phyloP scores from a whole-genome alignment of 2,113 vertebrate genomes.

The Corvus moneduloides region DNA sequence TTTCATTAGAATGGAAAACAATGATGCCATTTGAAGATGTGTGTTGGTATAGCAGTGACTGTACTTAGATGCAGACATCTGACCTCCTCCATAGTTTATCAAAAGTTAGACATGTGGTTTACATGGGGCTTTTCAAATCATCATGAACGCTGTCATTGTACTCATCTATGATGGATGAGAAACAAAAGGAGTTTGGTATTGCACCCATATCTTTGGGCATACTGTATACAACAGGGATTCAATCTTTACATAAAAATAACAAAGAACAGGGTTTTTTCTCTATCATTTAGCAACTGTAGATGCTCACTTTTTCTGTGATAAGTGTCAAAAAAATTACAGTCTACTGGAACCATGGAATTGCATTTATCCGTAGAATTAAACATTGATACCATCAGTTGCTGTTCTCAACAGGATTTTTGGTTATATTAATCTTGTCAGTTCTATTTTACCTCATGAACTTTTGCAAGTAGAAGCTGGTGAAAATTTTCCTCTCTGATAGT shows the following conservation, averaged over 20 bases:
- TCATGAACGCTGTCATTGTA: background rate
- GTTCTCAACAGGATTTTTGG: background rate
- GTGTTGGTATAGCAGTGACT: background rate
- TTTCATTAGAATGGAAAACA: background rate
- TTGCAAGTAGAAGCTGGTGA: background rate
- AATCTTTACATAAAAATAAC: background rate
- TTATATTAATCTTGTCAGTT: background rate
- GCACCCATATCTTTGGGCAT: background rate
- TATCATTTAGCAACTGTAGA: background rate
- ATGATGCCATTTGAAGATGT: accelerated
- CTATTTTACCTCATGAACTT: background rate
- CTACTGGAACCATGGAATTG: background rate
- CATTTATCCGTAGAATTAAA: background rate
- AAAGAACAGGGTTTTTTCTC: background rate
- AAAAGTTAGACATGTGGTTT: background rate
- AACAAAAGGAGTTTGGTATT: background rate
- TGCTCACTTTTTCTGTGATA: background rate
- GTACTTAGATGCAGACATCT: background rate
- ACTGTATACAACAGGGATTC: background rate
- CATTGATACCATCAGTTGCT: background rate
- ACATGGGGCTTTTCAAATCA: background rate
- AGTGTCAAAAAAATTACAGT: background rate
- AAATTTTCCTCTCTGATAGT: background rate
- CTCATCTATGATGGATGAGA: background rate
- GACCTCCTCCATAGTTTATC: background rate